These are phyloP conservation scores for Stichopus horrens DNA, from an alignment of 53 echinoderm and acorn worm species.

Conservation along the genomic window DNA sequence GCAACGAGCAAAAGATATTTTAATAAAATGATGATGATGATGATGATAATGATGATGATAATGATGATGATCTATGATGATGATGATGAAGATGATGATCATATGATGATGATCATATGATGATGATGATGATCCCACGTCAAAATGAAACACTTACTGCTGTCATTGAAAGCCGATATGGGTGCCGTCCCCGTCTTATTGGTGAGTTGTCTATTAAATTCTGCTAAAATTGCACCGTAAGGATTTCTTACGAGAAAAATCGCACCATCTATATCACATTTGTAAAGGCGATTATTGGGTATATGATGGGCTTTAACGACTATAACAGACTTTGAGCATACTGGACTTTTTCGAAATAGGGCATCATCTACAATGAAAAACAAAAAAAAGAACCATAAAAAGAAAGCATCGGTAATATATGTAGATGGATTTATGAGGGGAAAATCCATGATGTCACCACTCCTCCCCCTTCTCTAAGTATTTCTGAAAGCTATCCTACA, in stretches of 20 bases:
- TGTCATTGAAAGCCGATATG: background rate
- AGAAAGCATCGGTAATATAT: too few species aligned
- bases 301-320: constrained; percentile 18
- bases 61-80: background rate
- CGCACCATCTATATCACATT: constrained; percentile 3
- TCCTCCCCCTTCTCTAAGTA: too few species aligned
- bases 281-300: background rate
- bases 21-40: background rate
- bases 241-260: constrained; percentile 6
- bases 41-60: background rate
- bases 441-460: too few species aligned
- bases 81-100: background rate
- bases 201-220: background rate
- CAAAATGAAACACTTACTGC: background rate
- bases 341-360: background rate
- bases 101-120: background rate
- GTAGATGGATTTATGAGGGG: too few species aligned
- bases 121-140: too few species aligned
- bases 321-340: constrained; percentile 13
- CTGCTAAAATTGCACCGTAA: background rate
- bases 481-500: too few species aligned
- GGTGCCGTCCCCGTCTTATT: background rate
- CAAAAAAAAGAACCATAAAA: too few species aligned
- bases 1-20: too few species aligned
- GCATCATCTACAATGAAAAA: background rate